Conservation (phyloP, 2,888 invertebrate species). For the Tiphia femorata region DNA sequence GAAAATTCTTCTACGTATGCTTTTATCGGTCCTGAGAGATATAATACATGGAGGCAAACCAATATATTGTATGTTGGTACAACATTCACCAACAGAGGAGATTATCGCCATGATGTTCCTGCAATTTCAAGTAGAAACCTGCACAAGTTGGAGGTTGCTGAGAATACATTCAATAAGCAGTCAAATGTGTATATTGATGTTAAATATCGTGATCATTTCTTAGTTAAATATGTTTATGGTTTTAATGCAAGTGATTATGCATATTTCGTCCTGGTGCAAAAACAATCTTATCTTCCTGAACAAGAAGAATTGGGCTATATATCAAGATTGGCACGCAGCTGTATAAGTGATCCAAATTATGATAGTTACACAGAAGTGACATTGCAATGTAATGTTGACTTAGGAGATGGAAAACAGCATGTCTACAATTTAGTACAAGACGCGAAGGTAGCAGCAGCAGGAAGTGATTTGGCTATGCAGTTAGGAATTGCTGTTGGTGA, state of each 20-base stretch:
- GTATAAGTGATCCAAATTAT: slow-evolving; percentile 94
- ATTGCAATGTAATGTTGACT: slow-evolving; percentile 83
- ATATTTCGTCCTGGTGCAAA: slow-evolving; percentile 95
- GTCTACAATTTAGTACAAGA: slow-evolving; percentile 92
- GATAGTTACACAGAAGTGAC: slow-evolving; percentile 98
- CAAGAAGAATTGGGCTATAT: slow-evolving; percentile 92
- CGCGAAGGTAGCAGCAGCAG: slow-evolving; percentile 89
- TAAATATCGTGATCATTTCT: slow-evolving; percentile 93
- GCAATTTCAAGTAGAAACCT: slow-evolving; percentile 91
- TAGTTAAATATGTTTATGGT: slow-evolving; percentile 96
- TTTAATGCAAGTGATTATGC: slow-evolving; percentile 96
- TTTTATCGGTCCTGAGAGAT: slow-evolving; percentile 91
- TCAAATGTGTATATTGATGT: slow-evolving; percentile 90
- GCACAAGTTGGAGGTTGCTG: slow-evolving; percentile 83
- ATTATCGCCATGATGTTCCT: slow-evolving; percentile 92
- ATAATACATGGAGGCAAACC: slow-evolving; percentile 85
- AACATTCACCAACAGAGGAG: slow-evolving; percentile 91
- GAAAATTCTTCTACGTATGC: slow-evolving; percentile 91
- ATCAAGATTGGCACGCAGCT: slow-evolving; percentile 90
- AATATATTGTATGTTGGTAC: slow-evolving; percentile 93
- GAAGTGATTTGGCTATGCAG: slow-evolving; percentile 84
- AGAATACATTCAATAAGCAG: slow-evolving; percentile 87
- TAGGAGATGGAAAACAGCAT: slow-evolving; percentile 70
- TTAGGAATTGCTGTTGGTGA: slow-evolving; percentile 85
- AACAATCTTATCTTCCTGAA: slow-evolving; percentile 88